Conservation (phyloP, 2,888 invertebrate genomes). For the Lordiphosa fenestrarum region DNA sequence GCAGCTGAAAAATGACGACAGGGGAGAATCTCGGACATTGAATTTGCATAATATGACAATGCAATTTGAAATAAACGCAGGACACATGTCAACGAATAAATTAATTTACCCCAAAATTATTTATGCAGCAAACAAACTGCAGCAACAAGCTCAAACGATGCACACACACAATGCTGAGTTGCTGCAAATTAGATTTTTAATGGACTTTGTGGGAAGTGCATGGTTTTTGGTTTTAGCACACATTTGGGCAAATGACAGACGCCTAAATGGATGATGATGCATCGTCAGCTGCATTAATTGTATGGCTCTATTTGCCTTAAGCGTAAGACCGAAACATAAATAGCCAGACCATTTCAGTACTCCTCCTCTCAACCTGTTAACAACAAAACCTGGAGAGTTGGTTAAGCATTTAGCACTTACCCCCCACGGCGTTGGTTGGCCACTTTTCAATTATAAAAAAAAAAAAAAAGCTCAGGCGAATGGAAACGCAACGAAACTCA, state of each 20-base stretch:
- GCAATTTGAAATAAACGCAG: constrained; percentile 68
- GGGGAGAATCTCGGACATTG: constrained; percentile 19
- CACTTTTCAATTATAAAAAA: constrained; percentile 64
- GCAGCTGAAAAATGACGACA: constrained; percentile 28
- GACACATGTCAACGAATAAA: constrained; percentile 79
- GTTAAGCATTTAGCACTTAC: constrained; percentile 10
- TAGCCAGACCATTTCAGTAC: constrained; percentile 16
- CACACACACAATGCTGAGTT: constrained; percentile 14
- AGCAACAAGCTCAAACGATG: constrained; percentile 10
- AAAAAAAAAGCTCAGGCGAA: constrained; percentile 46
- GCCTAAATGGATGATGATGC: constrained; percentile 28
- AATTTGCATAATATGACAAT: constrained; percentile 70
- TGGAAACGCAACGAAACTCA: constrained; percentile 48
- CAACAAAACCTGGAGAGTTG: not conserved
- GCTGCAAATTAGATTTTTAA: constrained; percentile 41
- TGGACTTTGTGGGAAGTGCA: constrained; percentile 17
- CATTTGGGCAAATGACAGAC: constrained; percentile 20
- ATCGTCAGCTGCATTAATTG: constrained; percentile 62
- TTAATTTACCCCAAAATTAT: constrained; percentile 79
- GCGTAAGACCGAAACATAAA: constrained; percentile 26
- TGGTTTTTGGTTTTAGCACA: constrained; percentile 21
- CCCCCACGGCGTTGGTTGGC: constrained; percentile 12
- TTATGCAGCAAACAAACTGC: constrained; percentile 61
- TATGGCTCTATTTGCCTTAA: constrained; percentile 41
- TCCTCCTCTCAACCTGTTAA: constrained; percentile 6